These are phyloP conservation scores for Epinephelus moara DNA, from an alignment of 2,113 vertebrate species.

Conservation along the genomic window DNA sequence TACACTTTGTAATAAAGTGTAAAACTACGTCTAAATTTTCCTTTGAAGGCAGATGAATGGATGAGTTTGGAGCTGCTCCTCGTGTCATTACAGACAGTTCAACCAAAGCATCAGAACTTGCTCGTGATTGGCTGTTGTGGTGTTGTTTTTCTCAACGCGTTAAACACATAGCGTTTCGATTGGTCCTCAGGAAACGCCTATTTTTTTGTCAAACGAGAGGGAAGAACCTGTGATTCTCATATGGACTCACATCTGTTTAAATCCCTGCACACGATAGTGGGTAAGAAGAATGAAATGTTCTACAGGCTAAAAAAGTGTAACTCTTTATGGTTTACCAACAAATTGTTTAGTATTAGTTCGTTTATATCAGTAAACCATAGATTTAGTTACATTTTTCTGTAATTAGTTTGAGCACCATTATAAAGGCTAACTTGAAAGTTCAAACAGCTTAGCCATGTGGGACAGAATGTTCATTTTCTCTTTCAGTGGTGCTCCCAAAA, in stretches of 20 bases:
- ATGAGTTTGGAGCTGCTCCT: not conserved
- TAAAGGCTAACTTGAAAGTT: not conserved
- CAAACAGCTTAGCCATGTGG: not conserved
- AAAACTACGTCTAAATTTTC: not conserved
- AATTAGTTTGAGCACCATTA: not conserved
- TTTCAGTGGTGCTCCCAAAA: too few relatives aligned
- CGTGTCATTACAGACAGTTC: not conserved
- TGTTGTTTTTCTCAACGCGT: slow-evolving; percentile 35
- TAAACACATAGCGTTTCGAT: not conserved
- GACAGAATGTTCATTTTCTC: not conserved
- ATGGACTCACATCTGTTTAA: not conserved
- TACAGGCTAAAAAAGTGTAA: not conserved
- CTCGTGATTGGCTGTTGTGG: slow-evolving; percentile 21
- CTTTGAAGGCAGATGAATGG: not conserved
- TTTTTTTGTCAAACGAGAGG: not conserved
- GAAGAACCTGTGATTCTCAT: not conserved
- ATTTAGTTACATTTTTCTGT: not conserved
- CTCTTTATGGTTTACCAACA: not conserved
- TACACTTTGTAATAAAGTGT: not conserved
- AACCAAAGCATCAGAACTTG: not conserved
- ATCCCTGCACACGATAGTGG: not conserved
- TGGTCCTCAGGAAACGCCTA: slow-evolving; percentile 29
- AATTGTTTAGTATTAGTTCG: not conserved
- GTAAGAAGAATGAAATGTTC: not conserved
- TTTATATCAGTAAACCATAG: not conserved